These are phyloP conservation scores for Pseudomyrmex concolor DNA, from an alignment of 1,140 invertebrate genomes.

Conservation along the genomic window DNA sequence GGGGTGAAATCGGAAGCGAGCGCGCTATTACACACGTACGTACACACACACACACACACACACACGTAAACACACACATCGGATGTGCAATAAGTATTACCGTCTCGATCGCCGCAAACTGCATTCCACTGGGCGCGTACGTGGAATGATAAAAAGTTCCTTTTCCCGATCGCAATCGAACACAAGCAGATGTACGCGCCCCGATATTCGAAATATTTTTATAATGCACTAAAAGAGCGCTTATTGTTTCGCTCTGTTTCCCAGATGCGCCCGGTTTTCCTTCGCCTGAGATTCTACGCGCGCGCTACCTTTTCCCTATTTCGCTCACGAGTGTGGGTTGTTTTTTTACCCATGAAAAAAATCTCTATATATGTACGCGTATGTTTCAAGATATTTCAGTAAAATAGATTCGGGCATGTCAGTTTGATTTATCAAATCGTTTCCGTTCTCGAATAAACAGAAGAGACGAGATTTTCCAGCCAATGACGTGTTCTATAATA, in stretches of 20 bases:
- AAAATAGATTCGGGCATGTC: too few species aligned
- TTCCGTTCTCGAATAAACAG: background rate
- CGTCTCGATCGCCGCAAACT: slow-evolving; percentile 22
- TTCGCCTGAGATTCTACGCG: background rate
- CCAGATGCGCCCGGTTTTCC: background rate
- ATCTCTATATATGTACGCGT: too few species aligned
- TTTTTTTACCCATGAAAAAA: too few species aligned
- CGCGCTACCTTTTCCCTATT: background rate
- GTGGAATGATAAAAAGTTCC: slow-evolving; percentile 27
- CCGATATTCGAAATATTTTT: slow-evolving; percentile 30
- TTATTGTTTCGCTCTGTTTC: slow-evolving; percentile 13
- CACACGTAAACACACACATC: background rate
- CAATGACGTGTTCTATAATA: background rate
- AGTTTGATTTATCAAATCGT: background rate
- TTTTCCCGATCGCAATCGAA: background rate
- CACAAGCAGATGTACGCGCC: background rate
- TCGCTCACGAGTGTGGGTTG: too few species aligned
- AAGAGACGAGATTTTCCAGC: background rate
- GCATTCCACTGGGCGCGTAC: slow-evolving; percentile 24
- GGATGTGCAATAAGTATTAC: slow-evolving; percentile 52
- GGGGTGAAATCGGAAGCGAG: slow-evolving; percentile 23
- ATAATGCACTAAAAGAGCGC: background rate
- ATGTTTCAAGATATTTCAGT: too few species aligned
- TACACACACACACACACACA: background rate
- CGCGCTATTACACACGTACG: background rate